phyloP scores from a whole-genome alignment of 2,797 vertebrate species.

The Petrocephalus sullivani region DNA sequence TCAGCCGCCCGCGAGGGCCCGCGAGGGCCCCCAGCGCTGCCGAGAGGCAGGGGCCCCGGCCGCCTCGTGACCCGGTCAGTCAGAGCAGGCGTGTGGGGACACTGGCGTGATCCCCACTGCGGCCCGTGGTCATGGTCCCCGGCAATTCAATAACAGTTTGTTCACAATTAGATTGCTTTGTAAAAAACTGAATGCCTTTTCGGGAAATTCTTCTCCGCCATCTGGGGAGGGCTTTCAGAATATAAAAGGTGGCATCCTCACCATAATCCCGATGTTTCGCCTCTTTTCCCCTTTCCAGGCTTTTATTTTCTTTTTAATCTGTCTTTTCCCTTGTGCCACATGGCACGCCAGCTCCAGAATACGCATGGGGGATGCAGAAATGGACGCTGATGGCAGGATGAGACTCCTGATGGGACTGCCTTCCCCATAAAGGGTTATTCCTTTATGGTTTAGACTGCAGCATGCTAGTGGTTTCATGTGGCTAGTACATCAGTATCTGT shows the following conservation, averaged over 20 bases:
- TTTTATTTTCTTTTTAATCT: conserved; percentile 43
- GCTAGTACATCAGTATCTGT: neutral
- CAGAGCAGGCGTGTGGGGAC: conserved; percentile 30
- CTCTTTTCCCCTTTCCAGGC: conserved; percentile 32
- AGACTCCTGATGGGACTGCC: neutral
- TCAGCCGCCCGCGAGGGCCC: conserved; percentile 38
- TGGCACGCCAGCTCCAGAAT: neutral
- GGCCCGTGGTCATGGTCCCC: conserved; percentile 52
- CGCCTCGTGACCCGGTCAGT: conserved; percentile 33
- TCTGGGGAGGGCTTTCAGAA: conserved; percentile 47
- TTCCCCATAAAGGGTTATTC: neutral
- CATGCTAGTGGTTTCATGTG: neutral
- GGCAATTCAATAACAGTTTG: conserved; percentile 67
- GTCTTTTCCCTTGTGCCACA: conserved; percentile 11
- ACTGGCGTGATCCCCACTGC: conserved; percentile 36
- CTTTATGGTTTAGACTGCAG: neutral
- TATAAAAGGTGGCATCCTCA: conserved; percentile 44
- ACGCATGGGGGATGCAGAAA: neutral
- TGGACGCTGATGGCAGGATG: neutral
- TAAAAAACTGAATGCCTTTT: conserved; percentile 52
- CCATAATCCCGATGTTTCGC: conserved; percentile 48
- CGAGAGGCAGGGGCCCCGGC: conserved; percentile 29
- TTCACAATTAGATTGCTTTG: conserved; percentile 68
- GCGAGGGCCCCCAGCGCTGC: conserved; percentile 14
- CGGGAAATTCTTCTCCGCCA: conserved; percentile 46